Conservation (phyloP, 2,797 vertebrate species). For the Todus mexicanus region DNA sequence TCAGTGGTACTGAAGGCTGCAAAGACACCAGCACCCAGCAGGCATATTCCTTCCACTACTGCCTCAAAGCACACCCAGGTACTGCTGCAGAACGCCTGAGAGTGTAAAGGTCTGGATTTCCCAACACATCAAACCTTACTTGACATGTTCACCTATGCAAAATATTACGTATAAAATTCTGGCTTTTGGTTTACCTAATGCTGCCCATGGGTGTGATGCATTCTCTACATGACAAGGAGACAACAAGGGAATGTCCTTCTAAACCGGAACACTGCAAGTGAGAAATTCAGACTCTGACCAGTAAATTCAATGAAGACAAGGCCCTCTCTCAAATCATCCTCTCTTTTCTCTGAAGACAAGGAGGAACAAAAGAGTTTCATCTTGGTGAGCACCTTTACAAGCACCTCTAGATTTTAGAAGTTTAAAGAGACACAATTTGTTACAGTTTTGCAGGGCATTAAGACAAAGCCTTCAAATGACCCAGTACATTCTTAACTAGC, state of each 20-base stretch:
- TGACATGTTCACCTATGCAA: neutral
- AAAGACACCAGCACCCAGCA: neutral
- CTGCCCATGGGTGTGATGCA: fast-evolving
- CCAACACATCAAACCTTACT: neutral
- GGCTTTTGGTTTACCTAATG: neutral
- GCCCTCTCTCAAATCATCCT: neutral
- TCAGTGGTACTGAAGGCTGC: neutral
- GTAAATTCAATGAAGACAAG: neutral
- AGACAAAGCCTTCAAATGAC: neutral
- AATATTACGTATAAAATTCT: neutral
- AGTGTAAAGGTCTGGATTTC: neutral
- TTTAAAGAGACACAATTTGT: neutral
- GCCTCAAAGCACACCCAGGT: neutral
- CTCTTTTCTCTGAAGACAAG: neutral
- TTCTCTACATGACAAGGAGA: neutral
- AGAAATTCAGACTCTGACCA: neutral
- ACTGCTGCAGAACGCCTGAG: neutral
- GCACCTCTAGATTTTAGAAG: neutral
- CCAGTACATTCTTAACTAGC: neutral
- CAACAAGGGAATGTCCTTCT: neutral
- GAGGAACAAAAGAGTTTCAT: neutral
- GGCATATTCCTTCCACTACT: neutral
- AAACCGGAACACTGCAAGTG: neutral
- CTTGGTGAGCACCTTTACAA: neutral
- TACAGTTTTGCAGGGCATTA: neutral